Conservation (phyloP, 2,797 vertebrate genomes). For the Urocyon cinereoargenteus region DNA sequence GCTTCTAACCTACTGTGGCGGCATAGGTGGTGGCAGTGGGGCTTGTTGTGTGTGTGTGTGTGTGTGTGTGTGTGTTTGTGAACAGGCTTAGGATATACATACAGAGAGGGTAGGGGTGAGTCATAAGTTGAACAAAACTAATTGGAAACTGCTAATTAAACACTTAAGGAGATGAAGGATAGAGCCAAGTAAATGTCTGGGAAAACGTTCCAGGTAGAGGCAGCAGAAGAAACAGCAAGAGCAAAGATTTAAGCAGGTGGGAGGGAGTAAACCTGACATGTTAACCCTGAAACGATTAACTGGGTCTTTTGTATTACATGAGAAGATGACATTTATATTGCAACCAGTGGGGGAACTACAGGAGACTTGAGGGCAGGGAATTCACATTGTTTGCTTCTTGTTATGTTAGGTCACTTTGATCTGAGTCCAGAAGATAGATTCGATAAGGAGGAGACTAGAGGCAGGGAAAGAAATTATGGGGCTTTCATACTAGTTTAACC, state of each 20-base stretch:
- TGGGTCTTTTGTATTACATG: not conserved
- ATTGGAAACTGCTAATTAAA: not conserved
- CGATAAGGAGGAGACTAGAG: not conserved
- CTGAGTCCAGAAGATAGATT: not conserved
- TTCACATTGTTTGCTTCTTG: not conserved
- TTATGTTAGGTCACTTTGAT: not conserved
- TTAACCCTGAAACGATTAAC: not conserved
- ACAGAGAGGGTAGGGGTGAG: not conserved
- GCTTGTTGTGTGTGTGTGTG: not conserved
- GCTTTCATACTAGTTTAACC: not conserved
- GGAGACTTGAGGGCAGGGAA: not conserved
- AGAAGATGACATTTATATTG: not conserved
- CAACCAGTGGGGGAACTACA: not conserved
- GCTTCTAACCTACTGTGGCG: not conserved
- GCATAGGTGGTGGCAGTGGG: not conserved
- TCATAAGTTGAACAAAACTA: not conserved
- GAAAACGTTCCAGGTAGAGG: not conserved
- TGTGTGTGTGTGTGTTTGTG: not conserved
- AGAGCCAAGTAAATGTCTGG: not conserved
- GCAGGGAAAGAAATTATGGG: not conserved
- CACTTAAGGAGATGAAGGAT: not conserved
- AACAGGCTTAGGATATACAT: not conserved
- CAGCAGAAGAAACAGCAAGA: not conserved
- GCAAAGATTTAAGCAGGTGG: not conserved
- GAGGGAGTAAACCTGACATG: not conserved